Evolutionary conservation across 2,113 vertebrate genomes (phyloP).

Genomic region (Callaeas wilsoni): DNA sequence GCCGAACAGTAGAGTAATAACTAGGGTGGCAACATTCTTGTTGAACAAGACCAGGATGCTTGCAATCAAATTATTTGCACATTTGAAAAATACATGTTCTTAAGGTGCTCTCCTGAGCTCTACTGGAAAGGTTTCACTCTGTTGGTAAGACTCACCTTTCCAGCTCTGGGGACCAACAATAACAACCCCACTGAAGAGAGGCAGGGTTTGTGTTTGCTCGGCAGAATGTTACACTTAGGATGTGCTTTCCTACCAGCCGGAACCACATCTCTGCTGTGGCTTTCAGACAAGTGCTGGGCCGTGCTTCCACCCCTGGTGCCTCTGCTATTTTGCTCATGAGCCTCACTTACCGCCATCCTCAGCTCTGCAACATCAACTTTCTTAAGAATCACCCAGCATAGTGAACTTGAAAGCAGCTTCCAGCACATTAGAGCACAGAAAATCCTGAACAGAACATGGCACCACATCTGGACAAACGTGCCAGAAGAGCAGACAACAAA

Average conservation of each 20-base stretch:
- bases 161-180: background rate
- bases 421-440: background rate
- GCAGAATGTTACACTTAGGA: background rate
- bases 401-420: background rate
- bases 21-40: background rate
- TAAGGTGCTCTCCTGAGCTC: background rate
- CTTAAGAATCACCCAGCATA: background rate
- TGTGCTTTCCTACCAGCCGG: background rate
- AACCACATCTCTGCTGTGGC: background rate
- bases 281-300: background rate
- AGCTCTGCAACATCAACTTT: background rate
- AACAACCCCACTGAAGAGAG: background rate
- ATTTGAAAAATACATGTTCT: background rate
- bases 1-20: fast-evolving
- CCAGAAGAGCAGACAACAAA: background rate
- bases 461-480: background rate
- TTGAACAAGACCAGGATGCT: background rate
- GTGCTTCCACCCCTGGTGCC: background rate
- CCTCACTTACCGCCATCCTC: background rate
- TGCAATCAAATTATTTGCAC: background rate
- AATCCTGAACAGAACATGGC: background rate
- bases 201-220: background rate
- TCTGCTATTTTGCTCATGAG: background rate
- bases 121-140: background rate
- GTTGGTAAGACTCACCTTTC: background rate